phyloP scores from a whole-genome alignment of 2,797 vertebrate species.

The Acanthurus lineatus region DNA sequence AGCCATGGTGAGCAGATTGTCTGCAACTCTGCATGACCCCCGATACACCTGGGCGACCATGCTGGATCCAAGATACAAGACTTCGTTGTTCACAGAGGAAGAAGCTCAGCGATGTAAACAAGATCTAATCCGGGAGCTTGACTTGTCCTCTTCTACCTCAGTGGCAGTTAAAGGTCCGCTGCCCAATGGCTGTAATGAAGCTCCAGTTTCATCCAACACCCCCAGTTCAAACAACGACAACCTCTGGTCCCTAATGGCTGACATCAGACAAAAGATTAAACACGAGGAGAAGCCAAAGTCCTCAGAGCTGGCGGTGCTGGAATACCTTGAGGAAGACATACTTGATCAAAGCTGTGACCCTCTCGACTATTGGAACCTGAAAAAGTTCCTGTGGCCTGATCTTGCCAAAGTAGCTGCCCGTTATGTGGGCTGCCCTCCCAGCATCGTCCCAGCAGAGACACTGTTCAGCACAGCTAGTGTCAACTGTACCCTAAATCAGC shows the following conservation, averaged over 20 bases:
- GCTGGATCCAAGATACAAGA: slow-evolving; percentile 97
- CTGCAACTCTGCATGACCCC: slow-evolving; percentile 91
- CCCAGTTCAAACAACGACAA: slow-evolving; percentile 85
- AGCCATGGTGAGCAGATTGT: slow-evolving; percentile 94
- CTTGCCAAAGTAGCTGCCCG: slow-evolving; percentile 95
- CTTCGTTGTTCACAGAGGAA: slow-evolving; percentile 96
- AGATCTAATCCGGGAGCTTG: slow-evolving; percentile 95
- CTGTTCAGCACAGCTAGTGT: slow-evolving; percentile 94
- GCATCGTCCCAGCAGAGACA: slow-evolving; percentile 94
- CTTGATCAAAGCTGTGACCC: slow-evolving; percentile 98
- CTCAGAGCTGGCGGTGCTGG: slow-evolving; percentile 93
- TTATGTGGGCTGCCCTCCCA: slow-evolving; percentile 96
- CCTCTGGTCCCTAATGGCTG: slow-evolving; percentile 95
- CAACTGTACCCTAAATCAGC: slow-evolving; percentile 91
- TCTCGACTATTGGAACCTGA: slow-evolving; percentile 98
- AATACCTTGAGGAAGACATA: slow-evolving; percentile 97
- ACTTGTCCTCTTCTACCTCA: slow-evolving; percentile 93
- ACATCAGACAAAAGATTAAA: slow-evolving; percentile 90
- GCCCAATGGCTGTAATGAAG: slow-evolving; percentile 89
- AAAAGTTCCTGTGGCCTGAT: slow-evolving; percentile 94
- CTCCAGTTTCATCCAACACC: slow-evolving; percentile 82
- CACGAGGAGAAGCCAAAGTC: slow-evolving; percentile 90
- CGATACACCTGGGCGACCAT: slow-evolving; percentile 95
- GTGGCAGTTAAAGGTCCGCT: slow-evolving; percentile 81
- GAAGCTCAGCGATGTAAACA: slow-evolving; percentile 95